Evolutionary conservation across 2,113 vertebrate species (phyloP).

Genomic region (Jacana jacana): DNA sequence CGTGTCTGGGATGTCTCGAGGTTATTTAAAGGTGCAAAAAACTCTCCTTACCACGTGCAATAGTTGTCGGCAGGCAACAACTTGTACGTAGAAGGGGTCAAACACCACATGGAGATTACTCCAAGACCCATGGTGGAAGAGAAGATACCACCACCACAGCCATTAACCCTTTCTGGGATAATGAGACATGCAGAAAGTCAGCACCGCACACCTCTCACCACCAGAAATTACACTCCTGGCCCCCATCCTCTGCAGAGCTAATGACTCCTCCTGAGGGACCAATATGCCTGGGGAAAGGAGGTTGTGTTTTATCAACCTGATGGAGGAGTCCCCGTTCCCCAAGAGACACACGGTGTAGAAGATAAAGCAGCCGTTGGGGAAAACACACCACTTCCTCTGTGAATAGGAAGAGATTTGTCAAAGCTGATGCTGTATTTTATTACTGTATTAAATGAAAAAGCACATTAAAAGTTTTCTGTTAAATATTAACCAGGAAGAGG

Average conservation of each 20-base stretch:
- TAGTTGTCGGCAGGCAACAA: neutral
- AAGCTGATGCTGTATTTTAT: slow-evolving; percentile 23
- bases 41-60: neutral
- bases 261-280: neutral
- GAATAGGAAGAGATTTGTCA: slow-evolving; percentile 47
- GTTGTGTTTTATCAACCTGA: slow-evolving; percentile 14
- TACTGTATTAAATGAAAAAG: slow-evolving; percentile 7
- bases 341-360: neutral
- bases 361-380: neutral
- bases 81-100: neutral
- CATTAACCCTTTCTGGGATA: neutral
- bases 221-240: neutral
- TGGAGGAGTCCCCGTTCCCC: neutral
- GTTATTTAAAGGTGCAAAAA: slow-evolving; percentile 2
- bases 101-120: neutral
- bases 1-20: neutral
- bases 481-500: slow-evolving; percentile 32
- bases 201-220: neutral
- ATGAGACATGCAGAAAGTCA: neutral
- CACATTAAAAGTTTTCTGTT: slow-evolving; percentile 11
- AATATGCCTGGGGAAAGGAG: neutral
- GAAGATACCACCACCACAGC: neutral
- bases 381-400: neutral
- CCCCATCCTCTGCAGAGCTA: neutral
- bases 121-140: neutral